These are phyloP conservation scores for Stichodactyla mertensii DNA, from an alignment of 64 coral and sea anemone genomes.

Conservation along the genomic window DNA sequence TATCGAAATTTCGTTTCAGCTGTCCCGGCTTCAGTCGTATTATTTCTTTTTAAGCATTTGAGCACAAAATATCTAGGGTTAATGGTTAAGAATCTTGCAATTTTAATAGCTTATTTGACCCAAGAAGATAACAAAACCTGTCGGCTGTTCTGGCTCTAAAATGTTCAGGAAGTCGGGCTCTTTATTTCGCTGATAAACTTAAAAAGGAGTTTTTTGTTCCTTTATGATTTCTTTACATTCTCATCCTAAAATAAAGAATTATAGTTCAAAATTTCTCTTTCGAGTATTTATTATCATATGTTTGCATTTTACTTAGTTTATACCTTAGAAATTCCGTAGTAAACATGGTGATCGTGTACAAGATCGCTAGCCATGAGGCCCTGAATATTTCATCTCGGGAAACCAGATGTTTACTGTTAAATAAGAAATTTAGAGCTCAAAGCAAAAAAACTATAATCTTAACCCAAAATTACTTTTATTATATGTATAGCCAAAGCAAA, in stretches of 20 bases:
- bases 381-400: not conserved
- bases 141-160: no score
- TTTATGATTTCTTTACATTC: no score
- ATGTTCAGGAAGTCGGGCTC: no score
- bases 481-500: not conserved
- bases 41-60: not conserved
- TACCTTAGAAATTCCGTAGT: no score
- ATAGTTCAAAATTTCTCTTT: no score
- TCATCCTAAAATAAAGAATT: no score
- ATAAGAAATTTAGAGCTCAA: not conserved
- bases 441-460: not conserved
- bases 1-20: not conserved
- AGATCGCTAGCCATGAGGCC: not conserved
- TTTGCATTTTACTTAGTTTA: no score
- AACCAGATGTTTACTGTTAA: not conserved
- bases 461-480: not conserved
- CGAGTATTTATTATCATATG: no score
- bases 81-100: not conserved
- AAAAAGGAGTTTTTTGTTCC: no score
- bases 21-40: not conserved
- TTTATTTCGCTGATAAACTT: no score
- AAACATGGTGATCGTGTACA: not conserved
- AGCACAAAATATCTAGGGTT: not conserved
- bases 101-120: not conserved
- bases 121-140: not conserved